These are phyloP conservation scores for Ciconia stormi DNA, from an alignment of 2,113 vertebrate genomes.

Conservation along the genomic window DNA sequence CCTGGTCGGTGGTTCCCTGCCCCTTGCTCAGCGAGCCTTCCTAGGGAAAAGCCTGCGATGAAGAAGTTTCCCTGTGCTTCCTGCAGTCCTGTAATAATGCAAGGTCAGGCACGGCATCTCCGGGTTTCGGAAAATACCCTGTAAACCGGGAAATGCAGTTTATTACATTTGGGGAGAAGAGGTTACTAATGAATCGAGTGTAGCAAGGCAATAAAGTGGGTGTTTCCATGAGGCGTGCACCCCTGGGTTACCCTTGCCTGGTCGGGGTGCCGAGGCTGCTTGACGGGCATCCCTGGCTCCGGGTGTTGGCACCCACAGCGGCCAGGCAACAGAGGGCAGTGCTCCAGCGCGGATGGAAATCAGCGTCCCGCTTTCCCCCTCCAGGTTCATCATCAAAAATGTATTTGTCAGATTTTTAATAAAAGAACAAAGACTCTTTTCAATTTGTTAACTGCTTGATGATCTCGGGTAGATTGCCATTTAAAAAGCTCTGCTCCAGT, in stretches of 20 bases:
- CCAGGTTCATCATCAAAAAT: not conserved
- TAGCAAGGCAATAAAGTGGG: accelerated
- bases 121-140: accelerated
- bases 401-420: not conserved
- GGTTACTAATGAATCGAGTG: accelerated
- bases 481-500: not conserved
- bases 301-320: not conserved
- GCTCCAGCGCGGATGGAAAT: not conserved
- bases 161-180: accelerated
- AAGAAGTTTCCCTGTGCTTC: not conserved
- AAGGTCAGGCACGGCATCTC: accelerated
- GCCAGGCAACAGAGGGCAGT: not conserved
- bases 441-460: not conserved
- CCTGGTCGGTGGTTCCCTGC: accelerated
- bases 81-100: accelerated
- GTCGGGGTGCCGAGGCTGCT: not conserved
- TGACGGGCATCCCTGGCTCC: not conserved
- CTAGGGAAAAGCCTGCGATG: accelerated
- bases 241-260: not conserved
- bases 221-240: accelerated
- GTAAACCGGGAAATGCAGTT: not conserved
- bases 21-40: not conserved
- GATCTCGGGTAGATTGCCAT: not conserved
- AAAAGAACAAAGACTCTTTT: not conserved
- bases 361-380: not conserved